A percentile compares a stretch with the other conserved stretches of the same genome.
Evolutionary conservation across 2,888 invertebrate genomes (phyloP).

Genomic region (Noctua janthe): DNA sequence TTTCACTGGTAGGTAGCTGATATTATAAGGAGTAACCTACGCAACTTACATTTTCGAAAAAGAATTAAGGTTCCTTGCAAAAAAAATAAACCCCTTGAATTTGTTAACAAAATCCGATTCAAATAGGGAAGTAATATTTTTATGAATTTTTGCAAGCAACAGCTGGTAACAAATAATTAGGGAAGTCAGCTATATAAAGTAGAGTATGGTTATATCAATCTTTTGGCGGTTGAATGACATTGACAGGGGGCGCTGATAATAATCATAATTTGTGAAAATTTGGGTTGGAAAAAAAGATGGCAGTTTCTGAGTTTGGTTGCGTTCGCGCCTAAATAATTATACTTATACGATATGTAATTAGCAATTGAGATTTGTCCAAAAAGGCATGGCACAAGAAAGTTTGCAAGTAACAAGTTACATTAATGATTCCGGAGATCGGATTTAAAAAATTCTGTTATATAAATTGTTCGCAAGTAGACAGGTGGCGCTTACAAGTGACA

Average conservation of each 20-base stretch:
- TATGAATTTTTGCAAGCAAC: no score
- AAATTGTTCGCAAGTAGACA: slow-evolving; percentile 7
- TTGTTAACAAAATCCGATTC: no score
- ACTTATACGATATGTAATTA: not conserved
- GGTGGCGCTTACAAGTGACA: slow-evolving; percentile 1
- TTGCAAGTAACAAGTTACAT: not conserved
- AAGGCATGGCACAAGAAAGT: slow-evolving; percentile 27
- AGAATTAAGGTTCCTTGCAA: no score
- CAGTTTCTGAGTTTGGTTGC: not conserved
- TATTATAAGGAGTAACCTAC: no score
- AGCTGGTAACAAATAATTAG: no score
- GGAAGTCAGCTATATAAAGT: not conserved
- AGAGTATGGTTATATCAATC: not conserved
- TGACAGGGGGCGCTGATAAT: not conserved
- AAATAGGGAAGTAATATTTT: no score
- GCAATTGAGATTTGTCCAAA: not conserved
- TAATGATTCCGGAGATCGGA: not conserved
- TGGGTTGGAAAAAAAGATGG: not conserved
- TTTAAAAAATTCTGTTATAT: slow-evolving; percentile 21
- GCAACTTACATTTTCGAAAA: no score
- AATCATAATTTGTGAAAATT: not conserved
- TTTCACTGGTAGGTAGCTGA: no score
- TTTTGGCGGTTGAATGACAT: not conserved
- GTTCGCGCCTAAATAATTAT: not conserved
- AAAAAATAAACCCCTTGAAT: no score